phyloP scores from a whole-genome alignment of 2,113 vertebrate species.

The Nannobrachium achirus region DNA sequence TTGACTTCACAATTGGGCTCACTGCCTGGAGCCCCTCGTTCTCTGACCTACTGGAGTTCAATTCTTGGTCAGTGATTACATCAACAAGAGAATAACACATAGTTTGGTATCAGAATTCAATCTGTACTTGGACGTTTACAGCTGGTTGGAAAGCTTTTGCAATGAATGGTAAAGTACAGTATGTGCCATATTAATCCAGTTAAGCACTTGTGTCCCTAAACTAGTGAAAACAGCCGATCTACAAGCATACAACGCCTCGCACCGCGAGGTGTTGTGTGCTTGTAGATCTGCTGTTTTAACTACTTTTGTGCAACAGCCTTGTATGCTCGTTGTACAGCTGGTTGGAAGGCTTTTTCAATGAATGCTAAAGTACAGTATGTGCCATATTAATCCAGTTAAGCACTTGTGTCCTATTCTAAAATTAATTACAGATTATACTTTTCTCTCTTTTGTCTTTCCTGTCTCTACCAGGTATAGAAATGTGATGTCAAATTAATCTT shows the following conservation, averaged over 20 bases:
- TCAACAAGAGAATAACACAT: background rate
- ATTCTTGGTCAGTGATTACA: background rate
- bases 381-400: background rate
- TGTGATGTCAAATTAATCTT: background rate
- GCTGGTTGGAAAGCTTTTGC: background rate
- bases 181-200: background rate
- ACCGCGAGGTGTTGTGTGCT: too few relatives aligned
- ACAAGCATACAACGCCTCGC: too few relatives aligned
- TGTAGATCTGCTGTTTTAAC: too few relatives aligned
- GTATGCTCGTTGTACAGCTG: too few relatives aligned
- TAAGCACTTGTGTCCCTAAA: too few relatives aligned
- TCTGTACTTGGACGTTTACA: background rate
- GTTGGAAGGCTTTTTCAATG: too few relatives aligned
- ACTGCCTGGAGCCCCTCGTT: background rate
- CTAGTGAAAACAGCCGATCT: too few relatives aligned
- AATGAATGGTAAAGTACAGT: too few relatives aligned
- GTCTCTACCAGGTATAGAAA: background rate
- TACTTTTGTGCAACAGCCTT: too few relatives aligned
- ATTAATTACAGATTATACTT: background rate
- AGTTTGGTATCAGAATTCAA: background rate
- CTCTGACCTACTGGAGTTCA: background rate
- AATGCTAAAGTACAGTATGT: too few relatives aligned
- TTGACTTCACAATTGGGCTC: background rate
- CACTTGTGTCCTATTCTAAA: background rate
- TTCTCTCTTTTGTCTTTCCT: background rate